Percentiles rank a stretch among this genome's conserved stretches.
Evolutionary conservation across 30 jellyfish, hydroid and myxozoan genomes (phyloP).

Genomic region (Mastigias papua): DNA sequence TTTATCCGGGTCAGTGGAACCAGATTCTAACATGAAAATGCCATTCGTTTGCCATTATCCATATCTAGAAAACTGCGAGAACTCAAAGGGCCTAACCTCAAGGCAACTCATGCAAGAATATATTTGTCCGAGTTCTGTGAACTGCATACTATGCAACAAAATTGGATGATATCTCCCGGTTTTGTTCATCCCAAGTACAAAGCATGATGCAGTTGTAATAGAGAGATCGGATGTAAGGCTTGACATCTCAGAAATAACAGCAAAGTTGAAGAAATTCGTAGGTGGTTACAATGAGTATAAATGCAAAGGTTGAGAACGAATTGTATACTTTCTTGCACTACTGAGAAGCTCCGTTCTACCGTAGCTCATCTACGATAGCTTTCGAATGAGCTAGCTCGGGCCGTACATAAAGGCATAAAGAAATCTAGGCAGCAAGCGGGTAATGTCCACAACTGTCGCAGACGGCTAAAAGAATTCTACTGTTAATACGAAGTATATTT

Average conservation of each 20-base stretch:
- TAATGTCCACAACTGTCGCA: not conserved
- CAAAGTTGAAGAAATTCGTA: not conserved
- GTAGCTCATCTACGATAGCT: not conserved
- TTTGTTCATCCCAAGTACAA: not conserved
- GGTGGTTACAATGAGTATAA: not conserved
- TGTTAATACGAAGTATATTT: constrained; percentile 11
- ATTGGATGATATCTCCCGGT: not conserved
- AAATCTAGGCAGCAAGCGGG: not conserved
- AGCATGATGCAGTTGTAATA: not conserved
- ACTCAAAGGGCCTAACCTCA: not conserved
- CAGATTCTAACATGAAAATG: no score
- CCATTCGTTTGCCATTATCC: not conserved
- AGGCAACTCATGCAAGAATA: not conserved
- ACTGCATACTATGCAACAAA: not conserved
- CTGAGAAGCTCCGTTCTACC: not conserved
- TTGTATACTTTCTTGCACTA: not conserved
- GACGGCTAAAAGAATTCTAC: constrained; percentile 12
- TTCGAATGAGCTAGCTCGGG: not conserved
- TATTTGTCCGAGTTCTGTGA: not conserved
- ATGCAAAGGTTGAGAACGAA: not conserved
- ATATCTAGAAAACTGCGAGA: not conserved
- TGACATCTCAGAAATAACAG: not conserved
- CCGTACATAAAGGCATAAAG: not conserved
- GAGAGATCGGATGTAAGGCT: not conserved
- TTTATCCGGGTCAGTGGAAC: no score